Conservation (phyloP, 1,140 invertebrate genomes). For the Schlechtendalia chinensis region DNA sequence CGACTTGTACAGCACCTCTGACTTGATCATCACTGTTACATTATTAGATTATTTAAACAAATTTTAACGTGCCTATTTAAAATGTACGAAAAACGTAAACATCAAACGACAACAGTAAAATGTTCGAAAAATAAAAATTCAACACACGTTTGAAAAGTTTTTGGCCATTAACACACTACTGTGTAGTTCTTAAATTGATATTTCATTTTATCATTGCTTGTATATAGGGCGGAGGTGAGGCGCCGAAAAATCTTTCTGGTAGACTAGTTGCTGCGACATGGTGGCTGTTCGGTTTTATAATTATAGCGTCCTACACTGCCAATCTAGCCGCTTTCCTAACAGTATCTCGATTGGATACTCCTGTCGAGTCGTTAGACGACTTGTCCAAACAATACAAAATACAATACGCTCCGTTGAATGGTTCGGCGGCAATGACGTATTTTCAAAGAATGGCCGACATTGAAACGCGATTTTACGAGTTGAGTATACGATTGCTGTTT, state of each 20-base stretch:
- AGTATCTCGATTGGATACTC: slow-evolving; percentile 86
- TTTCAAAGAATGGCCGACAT: slow-evolving; percentile 96
- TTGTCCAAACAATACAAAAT: slow-evolving; percentile 93
- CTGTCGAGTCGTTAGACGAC: slow-evolving; percentile 89
- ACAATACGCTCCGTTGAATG: slow-evolving; percentile 84
- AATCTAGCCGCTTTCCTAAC: slow-evolving; percentile 94
- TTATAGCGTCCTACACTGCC: slow-evolving; percentile 97
- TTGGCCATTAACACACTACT: too few species aligned
- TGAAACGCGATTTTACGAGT: slow-evolving; percentile 93
- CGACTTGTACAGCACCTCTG: too few species aligned
- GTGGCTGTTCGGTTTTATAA: slow-evolving; percentile 98
- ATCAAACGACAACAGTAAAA: too few species aligned
- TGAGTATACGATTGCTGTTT: background rate
- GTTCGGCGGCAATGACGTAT: slow-evolving; percentile 85
- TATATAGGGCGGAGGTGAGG: slow-evolving; percentile 82
- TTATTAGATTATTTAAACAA: too few species aligned
- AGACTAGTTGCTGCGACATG: slow-evolving; percentile 90
- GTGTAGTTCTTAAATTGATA: too few species aligned
- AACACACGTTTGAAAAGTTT: too few species aligned
- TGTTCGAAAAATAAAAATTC: too few species aligned
- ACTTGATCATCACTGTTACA: too few species aligned
- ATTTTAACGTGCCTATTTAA: too few species aligned
- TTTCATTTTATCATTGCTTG: too few species aligned
- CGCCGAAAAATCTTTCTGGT: slow-evolving; percentile 91
- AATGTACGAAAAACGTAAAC: too few species aligned